Conservation (phyloP, 2,797 vertebrate genomes). For the Amblyraja radiata region DNA sequence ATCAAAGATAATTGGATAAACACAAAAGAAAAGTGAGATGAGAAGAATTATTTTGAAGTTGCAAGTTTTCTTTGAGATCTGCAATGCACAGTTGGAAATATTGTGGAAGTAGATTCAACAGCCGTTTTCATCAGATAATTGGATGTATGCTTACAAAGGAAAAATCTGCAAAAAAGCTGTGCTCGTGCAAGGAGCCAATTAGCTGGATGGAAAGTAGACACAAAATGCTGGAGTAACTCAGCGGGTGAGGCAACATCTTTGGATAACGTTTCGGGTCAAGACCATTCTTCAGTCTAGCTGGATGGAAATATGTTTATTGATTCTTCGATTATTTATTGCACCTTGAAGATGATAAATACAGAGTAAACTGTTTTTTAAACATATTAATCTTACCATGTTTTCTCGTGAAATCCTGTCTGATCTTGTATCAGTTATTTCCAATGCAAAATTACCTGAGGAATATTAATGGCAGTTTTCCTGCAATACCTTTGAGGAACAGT, state of each 20-base stretch:
- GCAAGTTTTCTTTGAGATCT: neutral
- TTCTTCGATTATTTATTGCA: too few relatives aligned
- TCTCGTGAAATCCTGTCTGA: neutral
- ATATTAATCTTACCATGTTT: neutral
- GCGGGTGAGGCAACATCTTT: too few relatives aligned
- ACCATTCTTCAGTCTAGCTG: neutral
- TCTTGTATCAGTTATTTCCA: neutral
- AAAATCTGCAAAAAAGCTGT: neutral
- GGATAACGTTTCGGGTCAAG: too few relatives aligned
- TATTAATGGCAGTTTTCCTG: neutral
- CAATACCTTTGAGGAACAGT: neutral
- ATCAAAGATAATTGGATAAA: neutral
- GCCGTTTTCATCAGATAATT: neutral
- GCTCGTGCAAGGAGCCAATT: neutral
- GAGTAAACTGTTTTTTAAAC: neutral
- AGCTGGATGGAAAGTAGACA: neutral
- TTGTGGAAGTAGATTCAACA: neutral
- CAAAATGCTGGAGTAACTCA: too few relatives aligned
- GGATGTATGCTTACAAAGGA: neutral
- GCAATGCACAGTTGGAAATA: neutral
- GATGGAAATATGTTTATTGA: neutral
- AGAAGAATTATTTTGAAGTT: neutral
- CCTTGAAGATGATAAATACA: neutral
- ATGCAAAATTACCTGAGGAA: neutral
- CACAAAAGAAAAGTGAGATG: neutral